Base-by-base conservation (phyloP, 1,140 invertebrate genomes). In the Ceratosolen solmsi region DNA sequence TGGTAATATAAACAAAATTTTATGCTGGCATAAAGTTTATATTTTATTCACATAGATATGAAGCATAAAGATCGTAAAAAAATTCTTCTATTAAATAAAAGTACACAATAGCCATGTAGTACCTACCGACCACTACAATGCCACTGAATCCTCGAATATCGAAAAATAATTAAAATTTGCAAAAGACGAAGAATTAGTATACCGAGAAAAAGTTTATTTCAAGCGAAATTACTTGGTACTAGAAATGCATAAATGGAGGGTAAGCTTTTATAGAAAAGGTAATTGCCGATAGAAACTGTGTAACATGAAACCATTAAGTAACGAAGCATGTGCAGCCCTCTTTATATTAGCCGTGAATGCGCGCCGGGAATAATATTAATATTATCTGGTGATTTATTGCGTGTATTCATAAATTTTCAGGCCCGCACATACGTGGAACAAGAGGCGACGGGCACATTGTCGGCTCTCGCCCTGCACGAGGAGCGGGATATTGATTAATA, bases 341-440 rank as follows among this genome's bases (percentile, higher is more conserved):
- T 58, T 25, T 60, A 27, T 38, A 73, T 60, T 71, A 72, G 60
- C 70, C n/a, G 73, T 27, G 63, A 71, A n/a, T 60, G 38, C 54
- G 46, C 70, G 65, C 25, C 15, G 70, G 51, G 25, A 65, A 58
- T 49, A 36, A 46, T 82, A 79, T 89, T 89, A 74, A 88, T 89
- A 89, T 89, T 89, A 89, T 89, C 89, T 86, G 85, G 84, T 89
- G 87, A 89, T 90, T 89, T 88, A 89, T 88, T 86, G 86, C 85
- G 80, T 84, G 87, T 85, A 89, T 90, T 89, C 87, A 90, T 89
- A 89, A 89, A 89, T 86, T 87, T 86, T 87, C 80, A 68, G 58
- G 60, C 51, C 73, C 60, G 46, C 79, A 74, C 63, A 38, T 68
- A 68, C 77, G 72, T 17, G 60, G 17, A 65, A 46, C 70, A 65